Percentiles rank a stretch among this genome's conserved stretches.
These are phyloP conservation scores for Helicoverpa assulta DNA, from an alignment of 2,888 invertebrate genomes.

Conservation along the genomic window DNA sequence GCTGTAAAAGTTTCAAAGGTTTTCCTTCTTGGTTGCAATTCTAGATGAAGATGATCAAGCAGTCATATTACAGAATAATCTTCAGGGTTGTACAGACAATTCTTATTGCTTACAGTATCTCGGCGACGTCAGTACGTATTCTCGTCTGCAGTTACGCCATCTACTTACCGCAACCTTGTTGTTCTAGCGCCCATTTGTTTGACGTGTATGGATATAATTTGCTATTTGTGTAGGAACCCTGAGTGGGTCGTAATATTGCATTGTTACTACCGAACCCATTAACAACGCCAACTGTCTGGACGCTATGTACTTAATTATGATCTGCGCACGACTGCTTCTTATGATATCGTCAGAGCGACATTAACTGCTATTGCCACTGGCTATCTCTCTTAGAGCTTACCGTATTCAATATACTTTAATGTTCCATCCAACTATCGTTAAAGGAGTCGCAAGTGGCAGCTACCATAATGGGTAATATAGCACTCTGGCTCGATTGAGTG, in stretches of 20 bases:
- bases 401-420: conserved; percentile 71
- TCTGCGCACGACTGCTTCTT: conserved; percentile 74
- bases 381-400: conserved; percentile 63
- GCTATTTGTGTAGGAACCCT: conserved; percentile 80
- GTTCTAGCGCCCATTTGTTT: conserved; percentile 79
- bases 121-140: conserved; percentile 65
- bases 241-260: conserved; percentile 83
- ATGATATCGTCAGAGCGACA: conserved; percentile 68
- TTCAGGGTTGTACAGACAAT: conserved; percentile 54
- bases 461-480: conserved; percentile 64
- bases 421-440: conserved; percentile 66
- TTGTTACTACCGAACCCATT: conserved; percentile 81
- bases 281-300: conserved; percentile 76
- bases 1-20: conserved; percentile 58
- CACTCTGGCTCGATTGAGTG: conserved; percentile 59
- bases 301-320: conserved; percentile 73
- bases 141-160: conserved; percentile 74
- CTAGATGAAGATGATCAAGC: conserved; percentile 60
- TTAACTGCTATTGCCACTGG: conserved; percentile 49
- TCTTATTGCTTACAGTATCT: conserved; percentile 46
- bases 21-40: conserved; percentile 54
- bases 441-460: conserved; percentile 55
- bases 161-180: conserved; percentile 81
- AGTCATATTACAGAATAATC: conserved; percentile 28
- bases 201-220: conserved; percentile 81